Percentiles rank a stretch among this genome's conserved stretches.
Conservation (phyloP, 2,113 vertebrate genomes). For the Sclerurus mexicanus region DNA sequence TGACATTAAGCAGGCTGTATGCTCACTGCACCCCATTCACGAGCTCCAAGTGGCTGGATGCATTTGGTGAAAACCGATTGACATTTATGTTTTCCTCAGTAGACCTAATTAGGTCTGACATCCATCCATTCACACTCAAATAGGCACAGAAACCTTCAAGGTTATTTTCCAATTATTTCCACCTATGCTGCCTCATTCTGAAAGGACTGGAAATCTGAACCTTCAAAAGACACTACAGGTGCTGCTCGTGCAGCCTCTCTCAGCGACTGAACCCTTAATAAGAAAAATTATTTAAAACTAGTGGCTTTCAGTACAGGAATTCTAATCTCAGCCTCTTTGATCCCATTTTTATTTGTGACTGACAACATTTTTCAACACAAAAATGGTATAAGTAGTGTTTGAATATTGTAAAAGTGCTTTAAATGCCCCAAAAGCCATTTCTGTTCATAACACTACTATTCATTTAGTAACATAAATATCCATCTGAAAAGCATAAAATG, state of each 20-base stretch:
- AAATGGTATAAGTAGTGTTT: background rate
- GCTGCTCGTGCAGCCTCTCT: background rate
- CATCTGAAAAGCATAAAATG: background rate
- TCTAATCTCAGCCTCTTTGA: background rate
- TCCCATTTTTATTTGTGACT: background rate
- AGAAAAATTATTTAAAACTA: background rate
- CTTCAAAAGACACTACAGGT: background rate
- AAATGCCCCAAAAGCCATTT: background rate
- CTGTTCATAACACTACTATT: background rate
- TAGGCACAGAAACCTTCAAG: conserved; percentile 20
- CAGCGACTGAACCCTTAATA: background rate
- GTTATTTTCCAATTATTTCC: conserved; percentile 39
- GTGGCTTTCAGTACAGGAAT: background rate
- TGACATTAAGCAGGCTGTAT: background rate
- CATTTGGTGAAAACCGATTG: background rate
- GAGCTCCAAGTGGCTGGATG: background rate
- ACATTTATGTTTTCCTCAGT: conserved; percentile 49
- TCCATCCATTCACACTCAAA: conserved; percentile 51
- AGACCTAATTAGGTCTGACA: conserved; percentile 55
- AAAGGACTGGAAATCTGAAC: background rate
- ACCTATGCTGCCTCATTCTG: background rate
- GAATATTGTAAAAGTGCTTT: background rate
- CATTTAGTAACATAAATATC: background rate
- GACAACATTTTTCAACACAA: background rate
- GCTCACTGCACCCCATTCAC: background rate